Base-by-base conservation (phyloP, 2,888 invertebrate species). In the Pandemis corylana region DNA sequence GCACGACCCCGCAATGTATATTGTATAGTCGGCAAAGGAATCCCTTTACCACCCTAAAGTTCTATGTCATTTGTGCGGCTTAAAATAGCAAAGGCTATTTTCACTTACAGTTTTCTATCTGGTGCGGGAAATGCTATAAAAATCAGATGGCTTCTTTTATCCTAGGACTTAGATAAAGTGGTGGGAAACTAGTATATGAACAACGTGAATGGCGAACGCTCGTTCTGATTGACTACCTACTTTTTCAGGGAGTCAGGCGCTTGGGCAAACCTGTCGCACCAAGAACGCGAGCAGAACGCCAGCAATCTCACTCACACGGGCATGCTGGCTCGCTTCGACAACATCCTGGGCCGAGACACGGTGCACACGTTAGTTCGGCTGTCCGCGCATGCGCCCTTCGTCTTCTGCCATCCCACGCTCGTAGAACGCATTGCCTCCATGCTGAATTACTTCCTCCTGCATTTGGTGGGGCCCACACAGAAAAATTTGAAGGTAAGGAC, bases 341-440 rank as follows among this genome's bases (percentile, higher is more conserved):
- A 99, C 90, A 97, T 99, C 80, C 95, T 99, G 76, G 98, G 98
- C 0, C 96, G 96, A 70, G 97, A 98, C 89, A 99, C 99, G 0
- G 97, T 98, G 76, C 96, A 96, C 73, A 96, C 97, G 7, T 94
- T 99, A 7, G 97, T 97, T 81, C 95, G 97, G 73, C 94, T 98
- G 70, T 97, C 98, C 0, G 96, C 96, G 0, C 94, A 97, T 96
- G 86, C 96, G 95, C 87, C 97, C 93, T 90, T 87, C 63, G 97
- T 99, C 63, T 99, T 99, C 92, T 98, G 98, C 79, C 98, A 99
- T 87, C 96, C 96, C 59, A 97, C 98, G 7, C 97, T 99, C 95
- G 98, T 98, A 1, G 98, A 99, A 86, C 95, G 99, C 44, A 97
- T 99, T 76, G 98, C 98, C 0, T 96, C 98, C 10, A 99, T 99